phyloP scores from a whole-genome alignment of 2,113 vertebrate genomes.

The human (Homo sapiens) region GRCh38 chr13:27556001-27556500 shows the following conservation, averaged over 20 bases:
- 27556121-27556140: neutral
- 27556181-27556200: neutral
- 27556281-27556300: conserved; percentile 98
- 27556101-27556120: neutral
- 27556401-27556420: conserved; percentile 94
- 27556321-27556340: conserved; percentile 98
- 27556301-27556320: conserved; percentile 98
- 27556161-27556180: neutral
- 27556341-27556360: conserved; percentile 96
- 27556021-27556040: neutral
- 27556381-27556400: conserved; percentile 97
- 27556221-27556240: conserved; percentile 86
- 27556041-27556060: neutral
- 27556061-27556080: neutral
- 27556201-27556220: neutral
- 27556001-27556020: neutral
- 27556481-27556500: neutral
- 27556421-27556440: neutral
- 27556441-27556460: neutral
- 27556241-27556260: conserved; percentile 96
- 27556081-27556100: neutral
- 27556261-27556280: conserved; percentile 96
- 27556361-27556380: conserved; percentile 98
- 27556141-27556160: neutral
- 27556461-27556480: neutral